Base-by-base conservation (phyloP, 2,113 vertebrate species). In the Nesoenas mayeri region DNA sequence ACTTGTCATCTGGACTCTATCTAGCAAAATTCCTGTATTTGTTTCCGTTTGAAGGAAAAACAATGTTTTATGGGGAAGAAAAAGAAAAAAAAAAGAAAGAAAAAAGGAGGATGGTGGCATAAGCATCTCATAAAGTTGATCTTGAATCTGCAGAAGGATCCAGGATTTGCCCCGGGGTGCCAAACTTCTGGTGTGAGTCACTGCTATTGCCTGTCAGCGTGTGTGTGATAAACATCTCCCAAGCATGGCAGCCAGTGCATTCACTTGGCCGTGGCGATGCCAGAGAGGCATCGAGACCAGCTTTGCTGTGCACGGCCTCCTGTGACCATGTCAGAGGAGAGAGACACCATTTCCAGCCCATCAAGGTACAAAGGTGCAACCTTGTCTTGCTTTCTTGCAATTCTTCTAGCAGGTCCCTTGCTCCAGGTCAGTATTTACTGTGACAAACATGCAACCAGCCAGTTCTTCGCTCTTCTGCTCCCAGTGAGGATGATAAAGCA, bases 1-100 rank as follows among this genome's bases (percentile, higher is more conserved):
- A 85, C 74, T 85, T 73, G 60, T 93, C 96, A 97, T 97, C 93
- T 97, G 97, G 97, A 97, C 85, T 88, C 44, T 91, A 91, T 96
- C 96, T 97, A 93, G 75, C 85, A 92, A 84, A 97, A 91, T 96
- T 95, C 82, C 74, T 88, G 72, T 90, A 94, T 85, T 94, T 92
- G 79, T 95, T 94, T 82, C 19, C 69, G 61, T 80, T 84, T 88
- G 85, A 95, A 89, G 79, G 84, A 58, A 93, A 92, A 91, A 44
- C 80, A 95, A 80, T 62, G 36, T 78, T 94, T 89, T 91, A 56
- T 51, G 38, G 56, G 3, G 42, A 44, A 44, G 16, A 17, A 44
- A 44, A 16, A 14, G 42, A 28, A 11, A 10, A 32, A 11, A 10
- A 50, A 17, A 44, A 44, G 7, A 14, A 50, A 32, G 13, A 40